Conservation (phyloP, 2,113 vertebrate genomes). For the Nycticebus coucang region DNA sequence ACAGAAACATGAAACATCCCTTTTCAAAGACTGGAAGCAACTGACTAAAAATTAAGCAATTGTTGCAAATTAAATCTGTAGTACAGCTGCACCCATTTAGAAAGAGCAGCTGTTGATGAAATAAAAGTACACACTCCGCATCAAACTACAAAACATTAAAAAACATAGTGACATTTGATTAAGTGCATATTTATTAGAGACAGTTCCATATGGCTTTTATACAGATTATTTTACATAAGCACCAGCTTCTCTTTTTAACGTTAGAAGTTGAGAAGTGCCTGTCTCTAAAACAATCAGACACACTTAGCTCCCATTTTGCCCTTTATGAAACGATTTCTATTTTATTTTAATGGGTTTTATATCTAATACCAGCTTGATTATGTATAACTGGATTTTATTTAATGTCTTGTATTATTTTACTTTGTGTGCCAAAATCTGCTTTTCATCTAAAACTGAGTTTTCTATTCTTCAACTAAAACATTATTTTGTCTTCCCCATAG, state of each 20-base stretch:
- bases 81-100: constrained; percentile 82
- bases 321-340: background rate
- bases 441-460: background rate
- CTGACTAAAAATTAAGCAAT: constrained; percentile 73
- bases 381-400: background rate
- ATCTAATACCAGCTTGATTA: background rate
- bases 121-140: constrained; percentile 78
- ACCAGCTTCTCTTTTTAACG: constrained; percentile 38
- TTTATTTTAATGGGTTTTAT: constrained; percentile 27
- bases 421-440: background rate
- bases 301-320: background rate
- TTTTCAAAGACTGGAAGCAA: constrained; percentile 74
- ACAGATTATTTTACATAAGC: constrained; percentile 64
- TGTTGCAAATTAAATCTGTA: constrained; percentile 79
- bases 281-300: constrained; percentile 10
- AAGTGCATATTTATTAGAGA: constrained; percentile 79
- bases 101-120: constrained; percentile 81
- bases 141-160: constrained; percentile 76
- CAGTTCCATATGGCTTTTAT: constrained; percentile 67
- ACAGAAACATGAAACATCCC: constrained; percentile 59
- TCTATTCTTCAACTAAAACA: background rate
- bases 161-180: constrained; percentile 79
- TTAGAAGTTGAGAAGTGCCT: background rate
- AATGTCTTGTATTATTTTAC: background rate
- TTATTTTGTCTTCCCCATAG: background rate